Percentiles rank a stretch among this genome's conserved stretches.
Evolutionary conservation across 35 echinoderm and acorn worm species (phyloP).

Genomic region (Antedon bifida): DNA sequence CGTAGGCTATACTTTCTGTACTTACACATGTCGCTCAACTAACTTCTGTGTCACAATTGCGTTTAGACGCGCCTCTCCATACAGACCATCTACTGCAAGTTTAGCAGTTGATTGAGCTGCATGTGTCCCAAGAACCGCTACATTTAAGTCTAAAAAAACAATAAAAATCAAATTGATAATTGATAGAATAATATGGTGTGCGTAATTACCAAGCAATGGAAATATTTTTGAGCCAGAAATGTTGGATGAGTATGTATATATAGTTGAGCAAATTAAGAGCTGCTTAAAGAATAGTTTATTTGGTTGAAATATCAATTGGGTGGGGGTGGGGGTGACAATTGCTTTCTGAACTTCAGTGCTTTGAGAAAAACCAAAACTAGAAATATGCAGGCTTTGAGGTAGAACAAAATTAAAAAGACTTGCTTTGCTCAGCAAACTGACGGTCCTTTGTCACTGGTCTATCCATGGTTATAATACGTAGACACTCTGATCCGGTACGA

Average conservation of each 20-base stretch:
- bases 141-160: slow-evolving; percentile 59
- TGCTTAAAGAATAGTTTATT: too few species aligned
- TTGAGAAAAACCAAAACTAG: too few species aligned
- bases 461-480: slow-evolving; percentile 81
- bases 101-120: slow-evolving; percentile 85
- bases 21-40: slow-evolving; percentile 84
- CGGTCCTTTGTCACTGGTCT: slow-evolving; percentile 75
- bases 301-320: too few species aligned
- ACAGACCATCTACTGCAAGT: slow-evolving; percentile 78
- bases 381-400: too few species aligned
- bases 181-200: neutral
- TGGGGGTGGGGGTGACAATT: too few species aligned
- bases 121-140: slow-evolving; percentile 65
- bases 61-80: slow-evolving; percentile 67
- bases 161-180: neutral
- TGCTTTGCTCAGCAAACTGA: slow-evolving; percentile 75
- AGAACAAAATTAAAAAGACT: too few species aligned
- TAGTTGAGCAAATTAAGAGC: neutral
- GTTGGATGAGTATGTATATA: neutral
- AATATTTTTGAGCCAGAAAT: neutral
- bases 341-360: too few species aligned
- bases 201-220: neutral
- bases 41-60: slow-evolving; percentile 77
- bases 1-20: neutral
- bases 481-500: slow-evolving; percentile 50